Evolutionary conservation across 2,888 invertebrate genomes (phyloP).

Genomic region (Tethea ocularis): DNA sequence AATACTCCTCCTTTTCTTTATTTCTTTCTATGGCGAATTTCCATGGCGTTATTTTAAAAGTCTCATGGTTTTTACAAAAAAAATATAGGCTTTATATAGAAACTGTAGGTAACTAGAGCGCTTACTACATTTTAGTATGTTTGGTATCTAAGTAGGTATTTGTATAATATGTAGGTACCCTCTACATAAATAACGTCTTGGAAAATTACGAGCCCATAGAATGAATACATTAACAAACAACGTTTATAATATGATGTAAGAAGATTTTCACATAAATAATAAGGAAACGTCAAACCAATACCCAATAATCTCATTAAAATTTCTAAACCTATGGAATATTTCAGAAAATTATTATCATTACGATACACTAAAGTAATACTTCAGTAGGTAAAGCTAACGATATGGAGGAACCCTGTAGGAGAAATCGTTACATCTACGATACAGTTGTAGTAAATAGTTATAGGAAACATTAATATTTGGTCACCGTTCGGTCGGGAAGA

Average conservation of each 20-base stretch:
- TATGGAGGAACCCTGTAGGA: constrained; percentile 83
- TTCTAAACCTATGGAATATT: constrained; percentile 75
- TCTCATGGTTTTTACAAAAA: background rate
- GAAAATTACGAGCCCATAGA: background rate
- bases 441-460: constrained; percentile 67
- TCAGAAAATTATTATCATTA: constrained; percentile 67
- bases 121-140: background rate
- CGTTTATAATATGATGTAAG: background rate
- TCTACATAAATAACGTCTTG: background rate
- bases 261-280: constrained; percentile 24
- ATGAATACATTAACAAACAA: background rate
- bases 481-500: constrained; percentile 68
- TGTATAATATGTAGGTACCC: background rate
- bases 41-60: background rate
- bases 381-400: constrained; percentile 82
- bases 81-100: background rate
- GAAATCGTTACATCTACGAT: constrained; percentile 70
- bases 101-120: background rate
- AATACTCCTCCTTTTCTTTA: background rate
- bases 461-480: constrained; percentile 71
- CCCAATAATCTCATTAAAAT: constrained; percentile 52
- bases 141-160: background rate
- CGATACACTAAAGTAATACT: constrained; percentile 77
- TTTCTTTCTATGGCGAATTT: background rate
- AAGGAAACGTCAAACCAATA: constrained; percentile 39